These are phyloP conservation scores for Eulemur macaco DNA, from an alignment of 2,113 vertebrate genomes.

Conservation along the genomic window DNA sequence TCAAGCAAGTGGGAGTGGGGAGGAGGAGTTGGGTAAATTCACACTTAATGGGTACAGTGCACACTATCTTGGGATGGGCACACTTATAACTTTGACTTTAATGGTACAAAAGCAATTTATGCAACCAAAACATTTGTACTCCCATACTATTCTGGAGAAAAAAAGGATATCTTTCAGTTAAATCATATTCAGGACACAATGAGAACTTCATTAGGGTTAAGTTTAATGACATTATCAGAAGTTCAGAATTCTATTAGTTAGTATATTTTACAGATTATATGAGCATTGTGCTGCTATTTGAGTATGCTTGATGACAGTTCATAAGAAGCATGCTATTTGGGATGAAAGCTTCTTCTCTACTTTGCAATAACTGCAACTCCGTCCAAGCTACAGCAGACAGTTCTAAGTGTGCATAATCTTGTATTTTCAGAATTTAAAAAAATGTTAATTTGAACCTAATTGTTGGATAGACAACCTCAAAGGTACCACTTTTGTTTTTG, in stretches of 20 bases:
- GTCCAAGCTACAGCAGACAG: neutral
- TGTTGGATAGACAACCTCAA: constrained; percentile 38
- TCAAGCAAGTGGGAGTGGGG: no score
- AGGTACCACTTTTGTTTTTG: constrained; percentile 7
- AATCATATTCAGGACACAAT: neutral
- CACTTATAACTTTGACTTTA: no score
- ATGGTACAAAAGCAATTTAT: no score
- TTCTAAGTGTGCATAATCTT: constrained; percentile 24
- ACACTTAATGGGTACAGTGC: no score
- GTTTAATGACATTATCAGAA: constrained; percentile 28
- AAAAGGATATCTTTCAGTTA: neutral
- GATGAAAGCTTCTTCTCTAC: neutral
- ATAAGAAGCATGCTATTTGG: constrained; percentile 24
- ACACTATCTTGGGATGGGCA: no score
- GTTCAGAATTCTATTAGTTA: neutral
- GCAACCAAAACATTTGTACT: no score
- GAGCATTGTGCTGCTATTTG: neutral
- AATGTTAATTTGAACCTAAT: neutral
- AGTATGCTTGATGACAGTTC: neutral
- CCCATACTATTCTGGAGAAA: no score
- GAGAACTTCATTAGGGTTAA: neutral
- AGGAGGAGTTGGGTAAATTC: no score
- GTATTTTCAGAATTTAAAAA: constrained; percentile 54
- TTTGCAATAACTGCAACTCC: neutral
- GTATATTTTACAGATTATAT: neutral